Evolutionary conservation across 1,140 invertebrate genomes (phyloP).

Genomic region (Cydia strobilella): DNA sequence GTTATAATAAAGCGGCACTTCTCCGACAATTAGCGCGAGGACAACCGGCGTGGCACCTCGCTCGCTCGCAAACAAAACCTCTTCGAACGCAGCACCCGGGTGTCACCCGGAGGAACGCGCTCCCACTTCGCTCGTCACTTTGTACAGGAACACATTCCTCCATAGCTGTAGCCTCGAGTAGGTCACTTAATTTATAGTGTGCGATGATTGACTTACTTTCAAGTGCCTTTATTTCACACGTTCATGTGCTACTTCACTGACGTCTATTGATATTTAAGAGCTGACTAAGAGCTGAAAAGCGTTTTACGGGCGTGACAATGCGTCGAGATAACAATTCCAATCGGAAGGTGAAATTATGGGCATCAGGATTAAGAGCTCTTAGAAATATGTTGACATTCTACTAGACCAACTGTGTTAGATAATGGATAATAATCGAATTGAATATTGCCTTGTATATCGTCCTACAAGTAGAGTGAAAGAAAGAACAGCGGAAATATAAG

Average conservation of each 20-base stretch:
- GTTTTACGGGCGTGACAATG: background rate
- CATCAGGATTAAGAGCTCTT: too few relatives aligned
- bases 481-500: too few relatives aligned
- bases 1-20: conserved; percentile 38
- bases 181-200: background rate
- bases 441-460: too few relatives aligned
- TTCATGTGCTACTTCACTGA: background rate
- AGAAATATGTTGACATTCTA: too few relatives aligned
- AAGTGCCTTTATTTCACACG: conserved; percentile 8
- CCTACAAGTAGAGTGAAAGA: too few relatives aligned
- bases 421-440: too few relatives aligned
- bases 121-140: conserved; percentile 24
- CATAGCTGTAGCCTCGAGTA: background rate
- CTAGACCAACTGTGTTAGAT: too few relatives aligned
- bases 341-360: too few relatives aligned
- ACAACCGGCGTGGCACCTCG: conserved; percentile 34
- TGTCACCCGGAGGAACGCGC: background rate
- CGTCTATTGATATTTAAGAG: background rate
- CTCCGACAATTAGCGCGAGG: conserved; percentile 47
- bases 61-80: conserved; percentile 51
- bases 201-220: background rate
- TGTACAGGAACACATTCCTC: background rate
- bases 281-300: background rate
- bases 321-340: background rate
- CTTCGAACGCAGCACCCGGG: conserved; percentile 34